Evolutionary conservation across 1,140 invertebrate species (phyloP).

Genomic region (Medauroidea extradentata): DNA sequence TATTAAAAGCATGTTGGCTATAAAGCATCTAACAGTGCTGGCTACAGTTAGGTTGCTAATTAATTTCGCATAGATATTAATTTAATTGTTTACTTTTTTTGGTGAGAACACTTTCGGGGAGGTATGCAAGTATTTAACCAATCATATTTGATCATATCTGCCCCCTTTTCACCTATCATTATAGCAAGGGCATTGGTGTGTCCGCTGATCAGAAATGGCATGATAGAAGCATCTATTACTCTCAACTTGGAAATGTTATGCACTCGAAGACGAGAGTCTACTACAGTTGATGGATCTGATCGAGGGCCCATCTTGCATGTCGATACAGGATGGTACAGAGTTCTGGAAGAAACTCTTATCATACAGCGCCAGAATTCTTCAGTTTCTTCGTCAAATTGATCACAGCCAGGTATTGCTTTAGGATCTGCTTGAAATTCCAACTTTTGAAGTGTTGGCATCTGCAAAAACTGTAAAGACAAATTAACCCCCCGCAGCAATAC

Average conservation of each 20-base stretch:
- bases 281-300: conserved; percentile 69
- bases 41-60: no score
- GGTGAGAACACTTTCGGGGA: no score
- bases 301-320: conserved; percentile 55
- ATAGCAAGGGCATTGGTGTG: conserved; percentile 49
- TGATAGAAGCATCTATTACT: conserved; percentile 54
- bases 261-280: conserved; percentile 68
- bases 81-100: no score
- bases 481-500: no score
- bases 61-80: no score
- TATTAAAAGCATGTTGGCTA: no score
- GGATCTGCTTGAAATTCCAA: conserved; percentile 49
- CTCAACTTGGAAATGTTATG: conserved; percentile 44
- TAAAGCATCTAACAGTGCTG: no score
- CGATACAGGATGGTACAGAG: conserved; percentile 61
- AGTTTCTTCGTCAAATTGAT: conserved; percentile 38
- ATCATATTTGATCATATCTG: conserved; percentile 51
- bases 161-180: conserved; percentile 53
- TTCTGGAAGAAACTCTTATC: conserved; percentile 47
- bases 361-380: conserved; percentile 47
- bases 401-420: conserved; percentile 50
- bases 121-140: no score
- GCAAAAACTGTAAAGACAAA: no score
- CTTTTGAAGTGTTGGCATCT: conserved; percentile 28
- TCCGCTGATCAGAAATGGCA: conserved; percentile 49